phyloP scores from a whole-genome alignment of 2,113 vertebrate species.

The Eublepharis macularius region DNA sequence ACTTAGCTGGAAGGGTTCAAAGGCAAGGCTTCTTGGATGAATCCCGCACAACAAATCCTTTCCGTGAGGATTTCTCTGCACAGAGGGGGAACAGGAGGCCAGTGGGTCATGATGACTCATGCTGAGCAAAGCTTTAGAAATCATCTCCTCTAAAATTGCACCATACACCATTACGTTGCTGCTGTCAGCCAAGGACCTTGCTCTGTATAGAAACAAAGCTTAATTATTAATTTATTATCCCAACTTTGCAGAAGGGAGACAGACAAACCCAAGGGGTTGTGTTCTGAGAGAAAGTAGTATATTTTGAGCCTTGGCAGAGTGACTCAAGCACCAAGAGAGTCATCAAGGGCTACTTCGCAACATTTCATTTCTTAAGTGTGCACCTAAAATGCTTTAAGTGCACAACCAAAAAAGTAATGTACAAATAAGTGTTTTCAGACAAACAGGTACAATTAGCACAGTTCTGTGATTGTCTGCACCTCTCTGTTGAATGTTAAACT shows the following conservation, averaged over 20 bases:
- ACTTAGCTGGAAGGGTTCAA: not conserved
- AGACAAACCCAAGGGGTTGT: slow-evolving; percentile 8
- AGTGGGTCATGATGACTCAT: slow-evolving; percentile 51
- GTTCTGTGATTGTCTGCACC: not conserved
- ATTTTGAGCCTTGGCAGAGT: not conserved
- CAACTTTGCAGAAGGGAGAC: not conserved
- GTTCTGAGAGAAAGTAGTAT: not conserved
- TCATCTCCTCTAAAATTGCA: slow-evolving; percentile 41
- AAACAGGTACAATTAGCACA: not conserved
- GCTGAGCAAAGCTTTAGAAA: not conserved
- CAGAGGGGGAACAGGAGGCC: not conserved
- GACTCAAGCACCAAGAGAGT: no score
- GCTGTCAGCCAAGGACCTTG: slow-evolving; percentile 9
- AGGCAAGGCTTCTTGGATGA: fast-evolving
- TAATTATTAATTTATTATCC: slow-evolving; percentile 32
- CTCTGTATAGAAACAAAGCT: slow-evolving; percentile 8
- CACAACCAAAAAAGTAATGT: not conserved
- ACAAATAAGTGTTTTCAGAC: not conserved
- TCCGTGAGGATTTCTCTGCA: not conserved
- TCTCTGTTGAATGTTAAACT: not conserved
- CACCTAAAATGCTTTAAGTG: not conserved
- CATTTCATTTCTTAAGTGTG: not conserved
- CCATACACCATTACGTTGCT: not conserved
- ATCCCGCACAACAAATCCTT: not conserved
- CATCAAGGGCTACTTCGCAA: not conserved